phyloP scores from a whole-genome alignment of 2,113 vertebrate species.

The Aspiorhynchus laticeps region DNA sequence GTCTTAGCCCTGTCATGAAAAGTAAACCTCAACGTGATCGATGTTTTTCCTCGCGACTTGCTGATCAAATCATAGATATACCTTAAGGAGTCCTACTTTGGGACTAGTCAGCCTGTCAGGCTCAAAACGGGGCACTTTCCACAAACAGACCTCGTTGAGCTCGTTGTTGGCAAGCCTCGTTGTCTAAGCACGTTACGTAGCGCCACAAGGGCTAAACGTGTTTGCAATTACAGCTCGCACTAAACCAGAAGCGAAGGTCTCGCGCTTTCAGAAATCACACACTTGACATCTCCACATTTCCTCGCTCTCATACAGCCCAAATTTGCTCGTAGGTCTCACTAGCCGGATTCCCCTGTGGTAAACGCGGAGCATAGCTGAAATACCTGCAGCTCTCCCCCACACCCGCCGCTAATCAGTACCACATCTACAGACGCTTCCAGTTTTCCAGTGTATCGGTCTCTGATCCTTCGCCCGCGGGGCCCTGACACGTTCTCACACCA shows the following conservation, averaged over 20 bases:
- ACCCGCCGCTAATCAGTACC: conserved; percentile 71
- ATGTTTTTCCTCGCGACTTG: not conserved
- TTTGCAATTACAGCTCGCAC: conserved; percentile 5
- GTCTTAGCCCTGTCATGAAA: not conserved
- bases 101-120: not conserved
- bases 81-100: not conserved
- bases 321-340: not conserved
- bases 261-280: conserved; percentile 12
- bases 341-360: conserved; percentile 39
- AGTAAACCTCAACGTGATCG: not conserved
- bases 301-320: conserved; percentile 18
- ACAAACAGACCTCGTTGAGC: conserved; percentile 10
- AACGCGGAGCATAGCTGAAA: conserved; percentile 62
- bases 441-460: conserved; percentile 55
- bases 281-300: conserved; percentile 42
- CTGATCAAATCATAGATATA: conserved; percentile 1
- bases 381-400: conserved; percentile 60
- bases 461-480: conserved; percentile 27
- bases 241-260: conserved; percentile 26
- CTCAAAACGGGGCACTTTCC: not conserved
- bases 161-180: not conserved
- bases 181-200: not conserved
- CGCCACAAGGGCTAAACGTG: not conserved
- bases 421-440: conserved; percentile 57
- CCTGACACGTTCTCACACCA: conserved; percentile 29